Base-by-base conservation (phyloP, 1,140 invertebrate genomes). In the Macrocentrus cingulum region DNA sequence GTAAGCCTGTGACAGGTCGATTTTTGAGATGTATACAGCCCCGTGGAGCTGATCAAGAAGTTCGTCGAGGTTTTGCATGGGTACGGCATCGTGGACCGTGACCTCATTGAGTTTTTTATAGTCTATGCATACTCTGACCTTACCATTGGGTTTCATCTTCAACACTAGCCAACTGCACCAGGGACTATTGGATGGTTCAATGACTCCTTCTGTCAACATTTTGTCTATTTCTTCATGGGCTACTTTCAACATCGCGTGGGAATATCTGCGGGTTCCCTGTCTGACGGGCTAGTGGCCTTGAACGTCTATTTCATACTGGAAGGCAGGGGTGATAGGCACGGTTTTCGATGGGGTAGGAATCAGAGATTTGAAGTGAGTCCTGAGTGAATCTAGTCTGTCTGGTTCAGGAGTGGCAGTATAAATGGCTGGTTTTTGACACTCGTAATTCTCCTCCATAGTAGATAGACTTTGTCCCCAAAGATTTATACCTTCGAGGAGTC, bases 61-160 rank as follows among this genome's bases (percentile, higher is more conserved):
- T 22, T 82, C 77, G 29, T 80, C 72, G 1, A 83, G 77, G 5
- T 70, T 55, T 2, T 81, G 81, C 3, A 84, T 45, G 1, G 81
- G 82, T 61, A 72, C 83, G 9, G 59, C 57, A 49, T 81, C 77
- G 48, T 68, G 65, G n/a, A 60, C 66, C 0, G 80, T 82, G 0
- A 78, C 64, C 0, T 25, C 25, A 56, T 84, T 84, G 0, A 81
- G 48, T 20, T 50, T 41, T 9, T 74, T 34, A 51, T 69, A 82
- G 62, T 84, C 81, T 0, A 82, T 66, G 59, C 80, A 83, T 44
- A 81, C 77, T 7, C 81, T 36, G 1, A 34, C 18, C 32, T 58
- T 42, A 66, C 60, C 32, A 65, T 59, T 62, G 1, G 16, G 9
- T n/a, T 53, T 53, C 1, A 11, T 7, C 2, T 23, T n/a, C 1